Conservation (phyloP, 2,888 invertebrate species). For the Lasioglossum vierecki region DNA sequence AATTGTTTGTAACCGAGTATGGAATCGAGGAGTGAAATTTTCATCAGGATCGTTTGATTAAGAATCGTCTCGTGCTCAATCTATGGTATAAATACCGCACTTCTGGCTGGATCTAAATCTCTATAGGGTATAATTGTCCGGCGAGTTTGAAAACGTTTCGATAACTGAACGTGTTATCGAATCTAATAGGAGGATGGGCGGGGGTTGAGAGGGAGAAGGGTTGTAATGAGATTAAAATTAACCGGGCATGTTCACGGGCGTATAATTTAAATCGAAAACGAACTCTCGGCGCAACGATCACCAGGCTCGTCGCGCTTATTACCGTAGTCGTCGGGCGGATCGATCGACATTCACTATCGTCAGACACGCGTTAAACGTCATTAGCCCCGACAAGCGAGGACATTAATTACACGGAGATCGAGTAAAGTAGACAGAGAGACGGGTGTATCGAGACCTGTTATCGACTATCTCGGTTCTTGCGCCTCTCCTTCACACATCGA, state of each 20-base stretch:
- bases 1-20: no score
- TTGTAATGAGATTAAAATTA: constrained; percentile 35
- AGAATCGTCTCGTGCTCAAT: no score
- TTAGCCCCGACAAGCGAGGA: constrained; percentile 75
- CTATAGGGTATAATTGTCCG: constrained; percentile 1
- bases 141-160: constrained; percentile 26
- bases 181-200: neutral
- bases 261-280: constrained; percentile 50
- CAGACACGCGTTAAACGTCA: constrained; percentile 77
- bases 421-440: constrained; percentile 66
- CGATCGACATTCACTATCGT: constrained; percentile 70
- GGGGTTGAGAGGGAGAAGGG: neutral
- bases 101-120: no score
- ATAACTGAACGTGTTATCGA: neutral
- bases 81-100: no score
- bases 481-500: constrained; percentile 26
- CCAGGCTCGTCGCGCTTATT: constrained; percentile 56
- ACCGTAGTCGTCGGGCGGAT: constrained; percentile 54
- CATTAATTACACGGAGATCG: constrained; percentile 78
- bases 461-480: constrained; percentile 29
- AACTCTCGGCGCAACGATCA: constrained; percentile 23
- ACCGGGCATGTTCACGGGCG: neutral
- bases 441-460: constrained; percentile 47
- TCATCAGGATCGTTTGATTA: no score
- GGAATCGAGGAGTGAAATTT: neutral